Base-by-base conservation (phyloP, 2,797 vertebrate species). In the Gymnocypris eckloni region DNA sequence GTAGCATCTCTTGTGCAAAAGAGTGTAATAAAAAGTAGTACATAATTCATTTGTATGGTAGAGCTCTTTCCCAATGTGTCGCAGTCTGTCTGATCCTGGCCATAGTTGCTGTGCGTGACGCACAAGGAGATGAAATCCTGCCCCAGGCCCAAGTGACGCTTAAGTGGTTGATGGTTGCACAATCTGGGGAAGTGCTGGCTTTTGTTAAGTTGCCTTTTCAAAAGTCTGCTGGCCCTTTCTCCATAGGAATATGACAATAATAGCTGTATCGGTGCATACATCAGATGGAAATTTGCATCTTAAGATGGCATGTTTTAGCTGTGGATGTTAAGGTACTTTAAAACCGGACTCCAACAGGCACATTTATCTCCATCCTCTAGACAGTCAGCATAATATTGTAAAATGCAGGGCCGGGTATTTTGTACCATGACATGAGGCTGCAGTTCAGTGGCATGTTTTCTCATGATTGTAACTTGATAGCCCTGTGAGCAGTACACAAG, bases 271-370 rank as follows among this genome's bases (percentile, higher is more conserved):
- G 64, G 78, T 39, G 41, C 56, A 84, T 72, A 73, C 85, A 91
- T 92, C 90, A 76, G 39, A 52, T 28, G 1, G 12, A 89, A 90
- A 92, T 90, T 82, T 76, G 78, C 87, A 92, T 92, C 91, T 89
- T 69, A 76, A 59, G 69, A 52, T 82, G 18, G 67, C 79, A 59
- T 78, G 56, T 82, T 52, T 52, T 33, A 84, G 22, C 56, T 64
- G 54, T 54, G 33, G 80, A 83, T 54, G 43, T 28, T 69, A 28
- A 82, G 69, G 11, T 22, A 18, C 28, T 73, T 81, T 39, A 84
- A 48, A 76, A 50, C 37, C 20, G 33, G 37, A 22, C 86, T 86
- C 78, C 86, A 88, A 88, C 87, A 85, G 83, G 76, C 82, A 87
- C 89, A 85, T 90, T 91, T 90, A 91, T 88, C 89, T 89, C 61